Evolutionary conservation across 2,888 invertebrate species (phyloP).

Genomic region (Lapara coniferarum): DNA sequence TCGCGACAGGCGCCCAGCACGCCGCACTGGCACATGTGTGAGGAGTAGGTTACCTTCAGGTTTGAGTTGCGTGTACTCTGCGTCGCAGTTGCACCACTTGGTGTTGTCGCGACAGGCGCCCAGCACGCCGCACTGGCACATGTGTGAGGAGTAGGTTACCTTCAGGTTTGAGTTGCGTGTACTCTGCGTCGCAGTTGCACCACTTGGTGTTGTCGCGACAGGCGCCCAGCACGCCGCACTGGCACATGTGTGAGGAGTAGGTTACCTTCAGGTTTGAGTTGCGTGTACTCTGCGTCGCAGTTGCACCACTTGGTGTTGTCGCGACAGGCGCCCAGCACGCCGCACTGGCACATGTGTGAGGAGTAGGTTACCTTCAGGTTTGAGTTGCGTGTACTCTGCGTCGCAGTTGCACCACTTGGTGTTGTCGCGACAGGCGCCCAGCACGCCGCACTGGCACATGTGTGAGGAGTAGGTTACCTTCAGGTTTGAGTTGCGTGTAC

Average conservation of each 20-base stretch:
- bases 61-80: constrained; percentile 68
- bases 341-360: constrained; percentile 94
- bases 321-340: constrained; percentile 91
- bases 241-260: too few relatives aligned
- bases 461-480: too few relatives aligned
- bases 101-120: constrained; percentile 92
- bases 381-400: constrained; percentile 75
- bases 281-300: constrained; percentile 89
- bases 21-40: constrained; percentile 94
- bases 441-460: constrained; percentile 93
- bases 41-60: constrained; percentile 60
- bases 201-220: constrained; percentile 93
- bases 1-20: constrained; percentile 92
- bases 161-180: constrained; percentile 45
- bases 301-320: constrained; percentile 97
- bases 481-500: constrained; percentile 46
- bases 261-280: constrained; percentile 52
- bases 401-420: constrained; percentile 99
- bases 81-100: constrained; percentile 98
- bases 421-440: constrained; percentile 91
- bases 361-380: constrained; percentile 57
- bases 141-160: too few relatives aligned
- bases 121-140: constrained; percentile 92
- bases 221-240: constrained; percentile 94
- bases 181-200: constrained; percentile 97